A percentile compares a stretch with the other conserved stretches of the same genome.
These are phyloP conservation scores for Microtus californicus DNA, from an alignment of 2,797 vertebrate genomes.

Conservation along the genomic window DNA sequence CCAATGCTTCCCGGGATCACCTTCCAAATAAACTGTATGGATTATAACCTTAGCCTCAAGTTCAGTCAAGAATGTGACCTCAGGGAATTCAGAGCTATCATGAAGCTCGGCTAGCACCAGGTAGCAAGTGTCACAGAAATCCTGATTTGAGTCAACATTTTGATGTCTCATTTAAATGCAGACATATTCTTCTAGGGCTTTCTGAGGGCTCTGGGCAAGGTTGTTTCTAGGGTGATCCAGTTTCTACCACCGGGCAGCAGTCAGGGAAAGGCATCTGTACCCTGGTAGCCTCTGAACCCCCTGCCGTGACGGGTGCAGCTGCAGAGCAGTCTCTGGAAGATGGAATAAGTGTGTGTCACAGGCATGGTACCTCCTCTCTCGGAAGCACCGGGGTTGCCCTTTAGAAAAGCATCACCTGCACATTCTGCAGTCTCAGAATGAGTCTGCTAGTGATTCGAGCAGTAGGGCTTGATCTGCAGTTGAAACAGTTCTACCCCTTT, in stretches of 20 bases:
- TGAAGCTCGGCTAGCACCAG: background rate
- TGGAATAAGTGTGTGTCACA: conserved; percentile 35
- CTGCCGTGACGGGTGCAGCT: background rate
- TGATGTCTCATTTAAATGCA: background rate
- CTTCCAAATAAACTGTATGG: background rate
- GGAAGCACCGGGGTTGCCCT: conserved; percentile 81
- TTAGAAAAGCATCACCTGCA: conserved; percentile 71
- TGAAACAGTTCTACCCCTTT: background rate
- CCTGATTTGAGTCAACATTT: conserved; percentile 3
- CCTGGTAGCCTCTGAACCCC: background rate
- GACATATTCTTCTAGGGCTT: background rate
- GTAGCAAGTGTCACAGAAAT: background rate
- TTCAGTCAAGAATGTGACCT: background rate
- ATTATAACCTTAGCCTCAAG: background rate
- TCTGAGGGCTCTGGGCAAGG: background rate
- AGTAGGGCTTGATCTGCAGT: background rate
- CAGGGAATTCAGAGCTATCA: background rate
- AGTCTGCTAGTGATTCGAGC: background rate
- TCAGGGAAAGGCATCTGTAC: background rate
- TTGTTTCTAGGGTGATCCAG: background rate
- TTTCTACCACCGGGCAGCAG: rapidly evolving
- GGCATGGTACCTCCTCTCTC: conserved; percentile 27
- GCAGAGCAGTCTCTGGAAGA: background rate
- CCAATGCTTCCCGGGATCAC: background rate
- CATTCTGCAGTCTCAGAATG: conserved; percentile 78